A percentile compares a stretch with the other conserved stretches of the same genome.
Conservation (phyloP, 1,140 invertebrate species). For the Melipona quadrifasciata region DNA sequence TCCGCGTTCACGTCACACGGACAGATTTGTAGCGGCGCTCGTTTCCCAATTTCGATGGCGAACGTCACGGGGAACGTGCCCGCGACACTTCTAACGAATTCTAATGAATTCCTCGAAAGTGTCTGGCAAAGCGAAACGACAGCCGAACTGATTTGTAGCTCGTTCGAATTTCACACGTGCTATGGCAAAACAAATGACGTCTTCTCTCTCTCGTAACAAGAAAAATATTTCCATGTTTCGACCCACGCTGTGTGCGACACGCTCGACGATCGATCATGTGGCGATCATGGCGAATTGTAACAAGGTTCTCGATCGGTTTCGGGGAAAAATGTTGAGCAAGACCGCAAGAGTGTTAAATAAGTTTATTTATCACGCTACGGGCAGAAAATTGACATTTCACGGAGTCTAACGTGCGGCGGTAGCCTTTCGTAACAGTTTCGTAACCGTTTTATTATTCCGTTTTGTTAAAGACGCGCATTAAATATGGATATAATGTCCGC, state of each 20-base stretch:
- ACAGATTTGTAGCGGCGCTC: background rate
- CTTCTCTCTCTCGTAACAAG: background rate
- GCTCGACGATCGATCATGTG: no score
- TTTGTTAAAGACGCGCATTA: conserved; percentile 24
- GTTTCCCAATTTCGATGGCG: background rate
- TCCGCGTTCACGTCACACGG: background rate
- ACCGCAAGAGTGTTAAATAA: conserved; percentile 30
- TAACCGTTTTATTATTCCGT: background rate
- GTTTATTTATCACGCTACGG: conserved; percentile 10
- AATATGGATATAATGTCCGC: background rate
- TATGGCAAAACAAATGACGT: background rate
- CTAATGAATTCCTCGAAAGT: conserved; percentile 44
- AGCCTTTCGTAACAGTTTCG: conserved; percentile 9
- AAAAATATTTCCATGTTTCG: background rate
- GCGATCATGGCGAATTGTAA: background rate
- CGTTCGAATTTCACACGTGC: conserved; percentile 14
- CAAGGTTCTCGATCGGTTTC: background rate
- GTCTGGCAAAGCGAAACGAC: background rate
- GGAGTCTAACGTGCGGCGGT: background rate
- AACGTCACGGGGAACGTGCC: background rate
- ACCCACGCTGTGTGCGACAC: no score
- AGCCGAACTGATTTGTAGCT: conserved; percentile 12
- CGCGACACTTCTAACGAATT: conserved; percentile 45
- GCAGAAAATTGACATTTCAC: conserved; percentile 37
- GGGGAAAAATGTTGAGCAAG: background rate